Evolutionary conservation across 2,888 invertebrate species (phyloP).

Genomic region (Lithophane leautieri): DNA sequence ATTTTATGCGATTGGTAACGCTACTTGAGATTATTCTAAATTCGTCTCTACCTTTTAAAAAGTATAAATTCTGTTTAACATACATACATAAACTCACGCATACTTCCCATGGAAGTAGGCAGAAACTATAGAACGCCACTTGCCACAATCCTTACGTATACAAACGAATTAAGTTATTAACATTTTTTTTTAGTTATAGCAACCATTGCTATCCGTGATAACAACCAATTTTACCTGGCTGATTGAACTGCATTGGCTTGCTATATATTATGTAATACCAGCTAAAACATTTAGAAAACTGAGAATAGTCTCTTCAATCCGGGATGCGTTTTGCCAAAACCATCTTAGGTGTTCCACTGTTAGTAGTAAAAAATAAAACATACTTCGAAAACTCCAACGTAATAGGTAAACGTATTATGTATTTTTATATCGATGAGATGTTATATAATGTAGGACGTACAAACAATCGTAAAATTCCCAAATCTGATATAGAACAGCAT

Average conservation of each 20-base stretch:
- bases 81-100: no score
- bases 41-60: no score
- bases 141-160: no score
- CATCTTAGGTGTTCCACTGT: background rate
- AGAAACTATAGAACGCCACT: no score
- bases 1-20: no score
- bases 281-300: no score
- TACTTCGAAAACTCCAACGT: background rate
- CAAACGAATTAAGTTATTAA: no score
- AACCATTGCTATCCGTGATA: no score
- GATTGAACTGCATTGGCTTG: background rate
- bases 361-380: background rate
- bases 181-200: no score
- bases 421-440: background rate
- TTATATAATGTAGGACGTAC: background rate
- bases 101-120: no score
- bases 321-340: background rate
- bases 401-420: background rate
- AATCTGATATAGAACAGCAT: conserved; percentile 20
- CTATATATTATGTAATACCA: background rate
- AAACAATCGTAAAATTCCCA: conserved; percentile 23
- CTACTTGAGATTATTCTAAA: no score
- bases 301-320: background rate
- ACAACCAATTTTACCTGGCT: background rate
- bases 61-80: no score